Conservation (phyloP, 2,888 invertebrate genomes). For the Gnatocerus cornutus region DNA sequence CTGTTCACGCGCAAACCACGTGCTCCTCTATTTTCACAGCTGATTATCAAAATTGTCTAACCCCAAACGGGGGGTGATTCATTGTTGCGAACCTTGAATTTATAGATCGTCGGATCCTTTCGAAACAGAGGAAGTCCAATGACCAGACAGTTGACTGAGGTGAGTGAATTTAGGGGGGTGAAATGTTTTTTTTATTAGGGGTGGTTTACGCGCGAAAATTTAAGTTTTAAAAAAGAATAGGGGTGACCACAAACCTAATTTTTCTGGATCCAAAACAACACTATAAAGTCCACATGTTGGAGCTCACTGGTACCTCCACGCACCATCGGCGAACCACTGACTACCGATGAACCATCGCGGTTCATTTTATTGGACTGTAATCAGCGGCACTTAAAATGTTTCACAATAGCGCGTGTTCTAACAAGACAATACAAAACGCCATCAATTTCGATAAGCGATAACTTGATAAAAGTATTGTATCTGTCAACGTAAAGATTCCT, state of each 20-base stretch:
- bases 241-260: conserved; percentile 6
- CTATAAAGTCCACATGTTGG: conserved; percentile 15
- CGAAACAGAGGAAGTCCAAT: conserved; percentile 18
- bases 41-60: conserved; percentile 15
- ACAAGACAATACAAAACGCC: no score
- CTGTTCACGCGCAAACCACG: conserved; percentile 62
- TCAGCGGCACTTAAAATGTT: conserved; percentile 29
- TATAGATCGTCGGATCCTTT: conserved; percentile 8
- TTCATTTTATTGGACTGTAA: conserved; percentile 22
- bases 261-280: not conserved
- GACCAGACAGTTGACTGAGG: conserved; percentile 10
- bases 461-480: no score
- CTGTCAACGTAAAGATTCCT: no score
- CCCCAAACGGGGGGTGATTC: not conserved
- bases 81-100: conserved; percentile 1
- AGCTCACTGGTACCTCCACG: not conserved
- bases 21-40: conserved; percentile 25
- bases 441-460: no score
- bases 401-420: not conserved
- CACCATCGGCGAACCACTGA: conserved; percentile 7
- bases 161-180: not conserved
- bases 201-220: no score
- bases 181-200: conserved; percentile 2
- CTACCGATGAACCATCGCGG: conserved; percentile 5
- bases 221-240: no score